Evolutionary conservation across 2,113 vertebrate genomes (phyloP).

Genomic region (Cercocebus atys): DNA sequence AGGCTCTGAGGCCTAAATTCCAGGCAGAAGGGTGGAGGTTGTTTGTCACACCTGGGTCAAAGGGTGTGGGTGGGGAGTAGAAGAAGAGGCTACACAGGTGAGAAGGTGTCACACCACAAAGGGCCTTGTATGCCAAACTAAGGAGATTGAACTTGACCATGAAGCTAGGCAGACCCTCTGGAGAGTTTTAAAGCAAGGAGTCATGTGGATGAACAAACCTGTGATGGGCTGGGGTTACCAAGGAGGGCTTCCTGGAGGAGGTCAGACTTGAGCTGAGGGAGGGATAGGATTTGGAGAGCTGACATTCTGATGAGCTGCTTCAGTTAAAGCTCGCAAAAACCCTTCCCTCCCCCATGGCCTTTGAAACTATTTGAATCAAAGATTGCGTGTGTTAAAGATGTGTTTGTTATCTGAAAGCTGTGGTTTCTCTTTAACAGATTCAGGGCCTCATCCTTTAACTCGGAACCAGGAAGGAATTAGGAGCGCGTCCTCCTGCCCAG

Average conservation of each 20-base stretch:
- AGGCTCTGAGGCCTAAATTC: not conserved
- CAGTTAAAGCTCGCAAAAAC: not conserved
- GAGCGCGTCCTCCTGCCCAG: slow-evolving; percentile 19
- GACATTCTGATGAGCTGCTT: not conserved
- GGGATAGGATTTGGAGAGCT: not conserved
- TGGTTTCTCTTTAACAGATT: slow-evolving; percentile 66
- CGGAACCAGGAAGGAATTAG: slow-evolving; percentile 62
- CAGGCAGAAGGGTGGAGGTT: not conserved
- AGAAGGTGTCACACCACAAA: not conserved
- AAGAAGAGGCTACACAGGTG: not conserved
- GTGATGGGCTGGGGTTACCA: not conserved
- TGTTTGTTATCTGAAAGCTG: slow-evolving; percentile 71
- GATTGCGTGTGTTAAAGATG: slow-evolving; percentile 41
- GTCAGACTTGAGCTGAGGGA: not conserved
- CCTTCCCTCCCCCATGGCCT: not conserved
- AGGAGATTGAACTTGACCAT: not conserved
- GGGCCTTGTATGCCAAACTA: not conserved
- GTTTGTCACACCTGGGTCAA: not conserved
- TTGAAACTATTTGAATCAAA: slow-evolving; percentile 56
- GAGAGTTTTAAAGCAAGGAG: not conserved
- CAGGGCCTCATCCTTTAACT: slow-evolving; percentile 64
- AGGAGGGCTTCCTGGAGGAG: slow-evolving; percentile 56
- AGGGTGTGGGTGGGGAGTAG: not conserved
- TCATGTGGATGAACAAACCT: not conserved
- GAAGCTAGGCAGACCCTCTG: not conserved